Evolutionary conservation across 2,888 invertebrate genomes (phyloP), one percentile per base, ranked within the genome.

Genomic region (Acrobasis consociella): DNA sequence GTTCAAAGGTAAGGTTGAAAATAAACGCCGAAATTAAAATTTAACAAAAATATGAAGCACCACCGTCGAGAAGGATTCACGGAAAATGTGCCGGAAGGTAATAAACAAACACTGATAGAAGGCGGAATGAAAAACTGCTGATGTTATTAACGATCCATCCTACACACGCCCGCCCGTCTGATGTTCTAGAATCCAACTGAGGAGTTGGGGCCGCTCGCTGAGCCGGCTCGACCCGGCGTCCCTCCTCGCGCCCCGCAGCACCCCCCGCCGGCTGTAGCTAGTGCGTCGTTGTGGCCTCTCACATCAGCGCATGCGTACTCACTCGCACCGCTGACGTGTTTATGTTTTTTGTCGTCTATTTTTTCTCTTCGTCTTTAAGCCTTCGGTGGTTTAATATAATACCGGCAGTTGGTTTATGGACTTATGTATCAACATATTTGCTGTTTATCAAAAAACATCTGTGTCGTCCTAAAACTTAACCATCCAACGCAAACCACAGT

Each of bases 61-160:
- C 89, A 86, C 87, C 58, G 80, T 87, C 89, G 90, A 92, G 89
- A 91, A 91, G 89, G 89, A 89, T 89, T 82, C 81, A 81, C 82
- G 83, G 81, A 85, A 84, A 88, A 75, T 89, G 80, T 89, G 86
- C 83, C 87, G 82, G 86, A 91, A 89, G 85, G 87, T 87, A 86
- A 86, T 87, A 87, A 88, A 91, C 88, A 91, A 91, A 91, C 91
- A 91, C 91, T 91, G 85, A 68, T 88, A 88, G 90, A 91, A 91
- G 91, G 87, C 93, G 93, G 90, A 91, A 89, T 93, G 85, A 91
- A 94, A 93, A 91, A 93, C 93, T 93, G 92, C 91, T 93, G 93
- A 87, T 94, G 91, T 88, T 81, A 75, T 85, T 91, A 92, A 80
- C 91, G 90, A 89, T 91, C 92, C 92, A 92, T 92, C 78, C 91